Evolutionary conservation across 2,888 invertebrate genomes (phyloP), one percentile per base, ranked within the genome.

Genomic region (Polyommatus iphigenia): DNA sequence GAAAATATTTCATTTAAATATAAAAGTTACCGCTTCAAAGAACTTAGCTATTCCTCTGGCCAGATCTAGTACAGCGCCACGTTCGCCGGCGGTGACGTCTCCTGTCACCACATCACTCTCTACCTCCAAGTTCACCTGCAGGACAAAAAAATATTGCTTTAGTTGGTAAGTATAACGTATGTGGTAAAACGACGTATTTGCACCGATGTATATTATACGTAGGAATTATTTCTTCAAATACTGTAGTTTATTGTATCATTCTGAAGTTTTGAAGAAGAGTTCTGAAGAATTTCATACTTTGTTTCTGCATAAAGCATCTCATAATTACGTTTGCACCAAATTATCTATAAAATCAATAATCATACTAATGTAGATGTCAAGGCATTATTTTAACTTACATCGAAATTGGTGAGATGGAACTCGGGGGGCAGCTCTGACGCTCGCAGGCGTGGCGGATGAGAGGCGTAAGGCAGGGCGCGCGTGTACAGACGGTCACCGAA

Each of bases 401-500:
- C 89, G 76, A 94, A 93, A 62, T 83, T 90, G 1, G 92, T 92
- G 20, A 92, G 91, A 32, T 92, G 91, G 80, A 93, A 93, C 62
- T 89, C 85, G 0, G 77, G 79, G 7, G 85, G 82, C 2, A 91
- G 80, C 79, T 93, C 93, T 0, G 13, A 4, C 0, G 90, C 86
- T 0, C 54, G 77, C 15, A 93, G 78, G 0, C 78, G 79, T 0
- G 93, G 93, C 0, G 90, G 87, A 0, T 80, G 72, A 0, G 79
- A 46, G 0, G 92, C 91, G 0, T 81, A 81, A 0, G 88, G 87
- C 71, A 92, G 83, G 0, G 95, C 93, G 83, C 91, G 89, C 0
- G 94, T 94, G 83, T 95, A 94, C 3, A 96, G 85, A 0, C 95
- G 85, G 85, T 96, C 96, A 0, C 96, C 96, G 80, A 96, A 96